Base-by-base conservation (phyloP, 2,797 vertebrate species). In the Pangasius macronema region DNA sequence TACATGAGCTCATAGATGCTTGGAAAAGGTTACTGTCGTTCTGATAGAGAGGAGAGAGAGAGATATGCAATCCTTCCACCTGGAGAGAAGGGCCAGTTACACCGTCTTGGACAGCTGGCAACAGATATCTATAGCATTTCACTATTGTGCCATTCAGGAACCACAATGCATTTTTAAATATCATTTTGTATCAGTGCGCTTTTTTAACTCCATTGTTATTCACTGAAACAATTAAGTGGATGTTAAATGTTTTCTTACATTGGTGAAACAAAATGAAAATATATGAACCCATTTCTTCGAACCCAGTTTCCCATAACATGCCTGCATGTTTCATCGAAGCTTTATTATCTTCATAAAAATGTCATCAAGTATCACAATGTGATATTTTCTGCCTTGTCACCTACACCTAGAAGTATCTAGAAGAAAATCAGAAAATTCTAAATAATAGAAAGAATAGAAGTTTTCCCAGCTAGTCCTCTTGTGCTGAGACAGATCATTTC, bases 61-160 rank as follows among this genome's bases (percentile, higher is more conserved):
- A 51, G 76, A 77, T 27, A 83, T 67, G 18, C 42, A 67, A 67
- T 82, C n/a, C 80, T n/a, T 65, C 39, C 59, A 82, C 27, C 14
- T 1, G 20, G 14, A 65, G 61, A 49, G 59, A n/a, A 20, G 80
- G 14, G 1, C 39, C 61, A 68, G 82, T 51, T 22, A 83, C 24
- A 46, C 9, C 14, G 2, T 33, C n/a, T 53, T 83, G 46, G 42
- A 83, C 42, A 83, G 63, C 30, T 83, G 61, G 81, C 10, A 51
- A 53, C n/a, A 53, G 82, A 68, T 83, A 49, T 46, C 1, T 68
- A 68, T 8, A 53, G 18, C 10, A 67, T 49, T 82, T 51, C 49
- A 76, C 73, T 49, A 4, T n/a, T 46, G 53, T 57, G 30, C 5
- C 20, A 63, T 14, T 81, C 55, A 81, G 55, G 6, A 24, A 16